Evolutionary conservation across 2,113 vertebrate species (phyloP), one percentile per base, ranked within the genome.

Genomic region (Tretioscincus oriximinensis): DNA sequence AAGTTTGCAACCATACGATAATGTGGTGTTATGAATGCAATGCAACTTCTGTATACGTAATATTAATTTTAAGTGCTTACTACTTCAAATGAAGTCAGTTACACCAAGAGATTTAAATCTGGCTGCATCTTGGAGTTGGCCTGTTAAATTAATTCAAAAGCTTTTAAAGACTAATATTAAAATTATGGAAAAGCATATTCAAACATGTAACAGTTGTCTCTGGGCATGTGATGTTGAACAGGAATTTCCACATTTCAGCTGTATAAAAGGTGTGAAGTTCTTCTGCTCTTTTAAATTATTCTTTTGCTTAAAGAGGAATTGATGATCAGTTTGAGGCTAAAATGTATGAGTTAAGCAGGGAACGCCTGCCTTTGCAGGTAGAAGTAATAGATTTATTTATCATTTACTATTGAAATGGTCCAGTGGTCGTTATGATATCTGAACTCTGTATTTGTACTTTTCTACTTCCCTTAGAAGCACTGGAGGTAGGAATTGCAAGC

Each of bases 161-260:
- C n/a, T 72, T 47, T 51, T 64, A 35, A 41, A 69, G 58, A 31
- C 7, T 31, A 78, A 35, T 54, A 60, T 71, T 29, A 68, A 58
- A 31, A 10, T 64, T 29, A 71, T 16, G 54, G 54, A 18, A 85
- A 90, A 83, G 88, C 71, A 89, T 86, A 86, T 88, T 68, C 67
- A 26, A 70, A 65, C 24, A 84, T 77, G 71, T 47, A 4, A 81
- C 85, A 79, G 81, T 26, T 24, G 77, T 85, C 73, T 83, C 66
- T 76, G 69, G 78, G 81, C 68, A 82, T 85, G 75, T 72, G 82
- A 35, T 54, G 81, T 65, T 45, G 54, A 82, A 54, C 77, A 73
- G 51, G 76, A 26, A 87, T 87, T 86, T 88, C 76, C 79, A 68
- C 49, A 47, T 79, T 81, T 29, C 66, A 77, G n/a, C 70, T 64